phyloP scores from a whole-genome alignment of 64 coral and sea anemone genomes.

The Cladopsammia gracilis region DNA sequence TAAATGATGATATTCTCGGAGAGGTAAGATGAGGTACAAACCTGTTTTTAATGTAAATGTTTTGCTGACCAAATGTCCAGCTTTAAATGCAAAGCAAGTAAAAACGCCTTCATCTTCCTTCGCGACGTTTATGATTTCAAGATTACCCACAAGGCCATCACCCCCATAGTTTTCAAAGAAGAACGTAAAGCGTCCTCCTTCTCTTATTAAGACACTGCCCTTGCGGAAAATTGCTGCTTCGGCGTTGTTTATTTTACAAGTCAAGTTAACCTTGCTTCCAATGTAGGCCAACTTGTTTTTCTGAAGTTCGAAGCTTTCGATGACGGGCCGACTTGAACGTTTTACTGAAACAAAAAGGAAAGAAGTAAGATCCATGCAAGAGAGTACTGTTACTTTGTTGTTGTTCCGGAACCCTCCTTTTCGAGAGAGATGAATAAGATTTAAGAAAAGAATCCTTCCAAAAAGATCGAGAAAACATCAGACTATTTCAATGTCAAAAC shows the following conservation, averaged over 20 bases:
- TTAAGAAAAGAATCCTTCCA: too few species aligned
- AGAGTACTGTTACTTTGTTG: too few species aligned
- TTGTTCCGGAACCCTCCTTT: too few species aligned
- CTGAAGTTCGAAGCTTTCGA: not conserved
- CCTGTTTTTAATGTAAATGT: not conserved
- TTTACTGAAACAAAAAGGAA: not conserved
- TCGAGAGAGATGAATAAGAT: too few species aligned
- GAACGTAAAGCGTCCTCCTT: not conserved
- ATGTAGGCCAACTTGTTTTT: not conserved
- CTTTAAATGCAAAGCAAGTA: not conserved
- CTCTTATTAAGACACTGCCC: not conserved
- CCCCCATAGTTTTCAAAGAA: not conserved
- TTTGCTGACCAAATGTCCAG: not conserved
- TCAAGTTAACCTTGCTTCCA: slow-evolving; percentile 6
- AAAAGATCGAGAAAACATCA: too few species aligned
- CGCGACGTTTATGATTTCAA: not conserved
- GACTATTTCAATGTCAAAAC: too few species aligned
- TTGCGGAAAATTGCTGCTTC: not conserved
- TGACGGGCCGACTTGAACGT: not conserved
- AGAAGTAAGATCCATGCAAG: not conserved
- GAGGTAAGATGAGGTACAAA: not conserved
- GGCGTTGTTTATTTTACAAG: slow-evolving; percentile 1
- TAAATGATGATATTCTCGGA: too few species aligned
- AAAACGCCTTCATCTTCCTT: not conserved
- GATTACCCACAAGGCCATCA: not conserved